Conservation (phyloP, 2,113 vertebrate genomes). For the Trematomus loennbergii region DNA sequence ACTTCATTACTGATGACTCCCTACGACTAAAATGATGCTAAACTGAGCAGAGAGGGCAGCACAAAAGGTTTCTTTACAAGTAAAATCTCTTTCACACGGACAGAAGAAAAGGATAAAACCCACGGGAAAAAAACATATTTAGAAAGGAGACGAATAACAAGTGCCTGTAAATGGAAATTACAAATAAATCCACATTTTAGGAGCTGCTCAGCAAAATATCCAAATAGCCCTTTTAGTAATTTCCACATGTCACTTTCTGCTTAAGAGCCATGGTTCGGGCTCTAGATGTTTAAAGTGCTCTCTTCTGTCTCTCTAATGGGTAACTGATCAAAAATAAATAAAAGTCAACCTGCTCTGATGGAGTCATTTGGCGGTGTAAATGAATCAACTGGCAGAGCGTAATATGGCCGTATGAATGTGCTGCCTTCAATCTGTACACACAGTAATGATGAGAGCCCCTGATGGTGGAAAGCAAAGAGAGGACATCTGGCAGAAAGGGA, state of each 20-base stretch:
- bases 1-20: background rate
- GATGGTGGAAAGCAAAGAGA: constrained; percentile 67
- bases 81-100: constrained; percentile 23
- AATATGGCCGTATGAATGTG: constrained; percentile 65
- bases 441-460: constrained; percentile 72
- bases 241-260: constrained; percentile 77
- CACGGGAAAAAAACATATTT: background rate
- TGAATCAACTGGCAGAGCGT: constrained; percentile 74
- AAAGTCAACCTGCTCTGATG: constrained; percentile 60
- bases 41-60: constrained; percentile 20
- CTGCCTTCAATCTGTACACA: constrained; percentile 73
- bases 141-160: background rate
- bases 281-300: constrained; percentile 80
- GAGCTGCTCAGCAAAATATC: constrained; percentile 43
- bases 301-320: constrained; percentile 78
- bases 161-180: background rate
- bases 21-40: constrained; percentile 39
- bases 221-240: constrained; percentile 77
- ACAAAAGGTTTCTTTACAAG: constrained; percentile 32
- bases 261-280: constrained; percentile 75
- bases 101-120: constrained; percentile 8
- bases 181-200: constrained; percentile 52
- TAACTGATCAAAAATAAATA: constrained; percentile 67
- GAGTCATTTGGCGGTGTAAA: constrained; percentile 80
- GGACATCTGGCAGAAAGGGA: constrained; percentile 66